phyloP scores from a whole-genome alignment of 2,888 invertebrate genomes.

The Acrobasis consociella region DNA sequence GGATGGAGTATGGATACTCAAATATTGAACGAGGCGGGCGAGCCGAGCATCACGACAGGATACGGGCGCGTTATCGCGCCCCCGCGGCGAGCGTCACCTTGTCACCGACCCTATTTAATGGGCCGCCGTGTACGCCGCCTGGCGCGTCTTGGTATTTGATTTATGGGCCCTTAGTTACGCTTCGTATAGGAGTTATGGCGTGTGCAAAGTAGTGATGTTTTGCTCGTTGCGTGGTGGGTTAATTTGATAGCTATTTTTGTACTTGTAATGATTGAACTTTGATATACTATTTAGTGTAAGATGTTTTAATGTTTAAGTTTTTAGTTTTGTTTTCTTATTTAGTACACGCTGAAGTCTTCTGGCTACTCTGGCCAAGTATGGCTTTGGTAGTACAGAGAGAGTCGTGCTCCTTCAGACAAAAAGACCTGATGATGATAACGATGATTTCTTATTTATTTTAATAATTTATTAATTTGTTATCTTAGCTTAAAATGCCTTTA shows the following conservation, averaged over 20 bases:
- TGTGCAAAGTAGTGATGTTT: constrained; percentile 19
- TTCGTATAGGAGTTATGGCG: constrained; percentile 14
- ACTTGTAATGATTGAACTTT: background rate
- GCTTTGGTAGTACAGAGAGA: too few species aligned
- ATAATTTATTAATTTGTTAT: too few species aligned
- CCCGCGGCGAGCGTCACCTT: constrained; percentile 73
- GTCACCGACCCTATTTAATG: constrained; percentile 80
- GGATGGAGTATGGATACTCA: constrained; percentile 38
- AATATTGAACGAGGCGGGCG: constrained; percentile 60
- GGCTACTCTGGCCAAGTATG: too few species aligned
- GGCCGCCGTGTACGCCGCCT: constrained; percentile 64
- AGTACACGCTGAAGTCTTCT: too few species aligned
- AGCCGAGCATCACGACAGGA: constrained; percentile 64
- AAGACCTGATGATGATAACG: too few species aligned
- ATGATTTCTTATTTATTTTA: too few species aligned
- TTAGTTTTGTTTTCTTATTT: too few species aligned
- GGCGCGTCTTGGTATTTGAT: constrained; percentile 61
- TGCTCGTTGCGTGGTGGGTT: constrained; percentile 5
- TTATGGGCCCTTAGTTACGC: constrained; percentile 42
- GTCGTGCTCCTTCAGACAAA: too few species aligned
- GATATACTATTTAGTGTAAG: too few species aligned
- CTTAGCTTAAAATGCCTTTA: too few species aligned
- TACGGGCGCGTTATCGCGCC: constrained; percentile 73
- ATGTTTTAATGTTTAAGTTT: too few species aligned
- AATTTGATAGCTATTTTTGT: constrained; percentile 7